Conservation (phyloP, 2,888 invertebrate species). For the Malacosoma neustria region DNA sequence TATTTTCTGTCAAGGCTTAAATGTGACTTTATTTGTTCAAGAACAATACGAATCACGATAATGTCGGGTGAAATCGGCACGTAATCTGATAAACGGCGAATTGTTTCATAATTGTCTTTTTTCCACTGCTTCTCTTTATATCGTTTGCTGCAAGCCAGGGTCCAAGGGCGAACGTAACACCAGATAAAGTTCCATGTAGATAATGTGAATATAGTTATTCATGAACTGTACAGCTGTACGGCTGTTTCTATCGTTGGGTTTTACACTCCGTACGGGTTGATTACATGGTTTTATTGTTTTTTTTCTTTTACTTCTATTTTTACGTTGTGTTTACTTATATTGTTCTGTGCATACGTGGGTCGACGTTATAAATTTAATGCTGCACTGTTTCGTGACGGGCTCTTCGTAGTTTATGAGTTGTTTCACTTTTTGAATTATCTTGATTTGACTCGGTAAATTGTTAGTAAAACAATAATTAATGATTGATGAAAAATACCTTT, state of each 20-base stretch:
- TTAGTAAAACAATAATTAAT: too few relatives aligned
- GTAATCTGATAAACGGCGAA: constrained; percentile 46
- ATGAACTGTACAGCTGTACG: constrained; percentile 52
- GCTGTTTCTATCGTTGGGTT: constrained; percentile 68
- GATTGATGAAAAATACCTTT: too few relatives aligned
- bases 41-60: background rate
- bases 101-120: constrained; percentile 21
- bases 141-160: constrained; percentile 43
- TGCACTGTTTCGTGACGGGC: constrained; percentile 53
- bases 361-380: constrained; percentile 65
- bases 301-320: too few relatives aligned
- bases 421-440: constrained; percentile 43
- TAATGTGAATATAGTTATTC: constrained; percentile 74
- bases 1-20: background rate
- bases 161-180: constrained; percentile 51
- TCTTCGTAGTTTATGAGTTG: constrained; percentile 56
- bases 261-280: constrained; percentile 64
- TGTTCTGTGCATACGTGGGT: constrained; percentile 61
- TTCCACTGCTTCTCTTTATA: constrained; percentile 28
- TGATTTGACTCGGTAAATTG: too few relatives aligned
- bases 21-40: background rate
- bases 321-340: constrained; percentile 58
- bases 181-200: constrained; percentile 73
- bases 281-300: constrained; percentile 35
- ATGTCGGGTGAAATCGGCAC: background rate